Evolutionary conservation across 2,888 invertebrate genomes (phyloP).

Genomic region (Brenthis ino): DNA sequence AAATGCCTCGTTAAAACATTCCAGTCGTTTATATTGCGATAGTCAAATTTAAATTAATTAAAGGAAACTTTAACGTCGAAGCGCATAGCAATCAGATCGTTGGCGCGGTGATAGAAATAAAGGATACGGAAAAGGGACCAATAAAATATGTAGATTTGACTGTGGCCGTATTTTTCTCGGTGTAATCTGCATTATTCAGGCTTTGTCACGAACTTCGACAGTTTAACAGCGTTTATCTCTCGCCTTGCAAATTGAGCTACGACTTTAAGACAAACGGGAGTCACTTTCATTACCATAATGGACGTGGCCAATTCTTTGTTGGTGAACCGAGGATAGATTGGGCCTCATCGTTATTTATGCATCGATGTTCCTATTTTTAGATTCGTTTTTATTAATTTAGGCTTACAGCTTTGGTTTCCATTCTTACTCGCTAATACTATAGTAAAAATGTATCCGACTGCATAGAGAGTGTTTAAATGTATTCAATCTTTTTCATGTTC

Average conservation of each 20-base stretch:
- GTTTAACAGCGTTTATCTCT: conserved; percentile 83
- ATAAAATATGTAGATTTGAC: conserved; percentile 82
- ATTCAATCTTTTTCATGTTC: no score
- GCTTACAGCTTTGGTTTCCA: no score
- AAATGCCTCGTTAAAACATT: no score
- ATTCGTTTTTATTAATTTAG: conserved; percentile 5
- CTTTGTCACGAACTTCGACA: conserved; percentile 83
- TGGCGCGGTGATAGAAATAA: conserved; percentile 57
- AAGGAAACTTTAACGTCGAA: conserved; percentile 20
- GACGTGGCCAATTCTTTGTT: conserved; percentile 78
- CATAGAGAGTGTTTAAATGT: no score
- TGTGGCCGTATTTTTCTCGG: conserved; percentile 80
- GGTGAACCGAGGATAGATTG: conserved; percentile 70
- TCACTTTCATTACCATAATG: conserved; percentile 82
- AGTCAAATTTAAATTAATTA: conserved; percentile 15
- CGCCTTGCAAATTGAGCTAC: conserved; percentile 83
- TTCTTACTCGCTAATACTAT: no score
- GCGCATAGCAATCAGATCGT: conserved; percentile 45
- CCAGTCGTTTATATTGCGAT: neutral
- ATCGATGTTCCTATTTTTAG: conserved; percentile 31
- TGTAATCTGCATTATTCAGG: conserved; percentile 83
- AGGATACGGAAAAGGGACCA: conserved; percentile 73
- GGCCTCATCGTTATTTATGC: conserved; percentile 53
- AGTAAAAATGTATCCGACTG: no score
- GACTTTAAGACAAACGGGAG: conserved; percentile 82